Percentiles rank a stretch among this genome's conserved stretches.
Conservation (phyloP, 2,888 invertebrate genomes). For the Amphiduros pacificus region DNA sequence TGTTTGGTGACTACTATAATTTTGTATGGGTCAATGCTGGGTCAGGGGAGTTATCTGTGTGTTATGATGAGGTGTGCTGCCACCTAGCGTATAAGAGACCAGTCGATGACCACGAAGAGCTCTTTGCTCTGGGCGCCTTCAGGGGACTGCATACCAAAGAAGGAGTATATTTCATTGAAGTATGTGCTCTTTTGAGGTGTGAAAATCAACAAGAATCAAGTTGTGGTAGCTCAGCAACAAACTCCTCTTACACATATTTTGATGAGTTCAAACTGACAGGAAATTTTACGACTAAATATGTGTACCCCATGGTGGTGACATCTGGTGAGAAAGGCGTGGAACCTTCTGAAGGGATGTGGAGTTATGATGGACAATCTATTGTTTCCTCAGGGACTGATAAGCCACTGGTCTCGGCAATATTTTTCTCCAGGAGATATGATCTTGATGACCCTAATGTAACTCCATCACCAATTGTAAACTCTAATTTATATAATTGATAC, state of each 20-base stretch:
- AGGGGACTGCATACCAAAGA: constrained; percentile 39
- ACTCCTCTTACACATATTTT: constrained; percentile 13
- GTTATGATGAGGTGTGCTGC: constrained; percentile 41
- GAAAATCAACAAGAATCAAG: constrained; percentile 19
- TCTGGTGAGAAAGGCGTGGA: not conserved
- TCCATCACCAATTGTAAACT: not conserved
- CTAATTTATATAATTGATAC: too few relatives aligned
- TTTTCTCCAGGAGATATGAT: constrained; percentile 14
- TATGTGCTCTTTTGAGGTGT: constrained; percentile 40
- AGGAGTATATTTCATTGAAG: constrained; percentile 40
- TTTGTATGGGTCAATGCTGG: constrained; percentile 20
- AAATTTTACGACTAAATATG: constrained; percentile 21
- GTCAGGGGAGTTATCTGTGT: constrained; percentile 30
- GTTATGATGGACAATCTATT: constrained; percentile 11
- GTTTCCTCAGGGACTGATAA: constrained; percentile 1
- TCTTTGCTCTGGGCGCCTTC: constrained; percentile 44
- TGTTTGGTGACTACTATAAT: constrained; percentile 19
- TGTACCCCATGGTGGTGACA: constrained; percentile 15
- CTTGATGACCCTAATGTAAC: constrained; percentile 9
- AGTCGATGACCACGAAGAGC: constrained; percentile 10
- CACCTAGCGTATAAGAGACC: constrained; percentile 1
- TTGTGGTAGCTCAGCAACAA: constrained; percentile 30
- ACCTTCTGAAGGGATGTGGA: constrained; percentile 12
- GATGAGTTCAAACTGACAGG: constrained; percentile 12
- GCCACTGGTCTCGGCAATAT: constrained; percentile 6